Evolutionary conservation across 2,113 vertebrate genomes (phyloP).

Genomic region (Myrmophylax atrothorax): DNA sequence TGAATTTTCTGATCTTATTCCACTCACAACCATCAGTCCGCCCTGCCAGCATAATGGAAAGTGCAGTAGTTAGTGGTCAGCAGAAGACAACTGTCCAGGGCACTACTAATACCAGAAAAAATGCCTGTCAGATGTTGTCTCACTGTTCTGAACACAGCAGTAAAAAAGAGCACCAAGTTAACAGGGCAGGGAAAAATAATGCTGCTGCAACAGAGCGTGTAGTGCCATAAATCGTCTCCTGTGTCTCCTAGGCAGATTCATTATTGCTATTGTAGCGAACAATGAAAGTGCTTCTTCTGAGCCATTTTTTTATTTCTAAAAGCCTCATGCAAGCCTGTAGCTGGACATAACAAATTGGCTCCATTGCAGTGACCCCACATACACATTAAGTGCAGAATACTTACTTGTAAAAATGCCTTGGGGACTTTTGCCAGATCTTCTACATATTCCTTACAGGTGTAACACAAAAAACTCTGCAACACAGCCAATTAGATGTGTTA

Average conservation of each 20-base stretch:
- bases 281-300: background rate
- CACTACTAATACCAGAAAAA: background rate
- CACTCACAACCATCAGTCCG: background rate
- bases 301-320: background rate
- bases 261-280: background rate
- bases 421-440: conserved; percentile 93
- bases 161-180: background rate
- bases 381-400: background rate
- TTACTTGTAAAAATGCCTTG: conserved; percentile 79
- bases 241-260: background rate
- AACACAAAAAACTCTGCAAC: conserved; percentile 92
- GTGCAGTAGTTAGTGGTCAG: background rate
- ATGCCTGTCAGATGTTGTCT: background rate
- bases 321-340: background rate
- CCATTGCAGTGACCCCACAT: background rate
- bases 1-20: conserved; percentile 14
- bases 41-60: background rate
- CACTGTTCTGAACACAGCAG: background rate
- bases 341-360: background rate
- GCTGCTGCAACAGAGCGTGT: background rate
- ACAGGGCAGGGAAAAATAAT: background rate
- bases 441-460: conserved; percentile 91
- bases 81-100: background rate
- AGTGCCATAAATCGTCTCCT: background rate
- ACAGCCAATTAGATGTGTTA: background rate